Evolutionary conservation across 2,888 invertebrate genomes (phyloP), one percentile per base, ranked within the genome.

Genomic region (Coelinius sp.): DNA sequence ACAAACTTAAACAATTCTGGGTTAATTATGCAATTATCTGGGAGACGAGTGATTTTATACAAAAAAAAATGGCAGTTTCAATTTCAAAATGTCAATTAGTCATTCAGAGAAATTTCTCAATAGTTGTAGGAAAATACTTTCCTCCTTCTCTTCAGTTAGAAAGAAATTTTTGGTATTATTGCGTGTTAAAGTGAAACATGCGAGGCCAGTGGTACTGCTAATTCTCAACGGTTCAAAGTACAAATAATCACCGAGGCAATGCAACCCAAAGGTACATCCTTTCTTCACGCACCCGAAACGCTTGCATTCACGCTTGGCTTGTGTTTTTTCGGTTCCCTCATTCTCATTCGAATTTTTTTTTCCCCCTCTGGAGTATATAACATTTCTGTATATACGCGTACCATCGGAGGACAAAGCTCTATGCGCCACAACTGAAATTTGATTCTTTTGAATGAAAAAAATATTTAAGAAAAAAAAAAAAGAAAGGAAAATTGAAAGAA

Each of bases 201-300:
- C 70, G 70, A 70, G 52, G 59, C 64, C 70, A 64, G 25, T 31
- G 35, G 64, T 64, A 76, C 77, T 75, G 76, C 77, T 77, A 77
- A 76, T 77, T 77, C 76, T 77, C 77, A 77, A 77, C 77, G 77
- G 77, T 76, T 77, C 76, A 75, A 76, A 77, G 77, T 76, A 77
- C 77, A 76, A 77, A 76, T 75, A 77, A 77, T 75, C 75, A 73
- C 76, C 76, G 59, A 56, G 59, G 68, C 65, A 62, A 65, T 66
- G 38, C 63, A 73, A 53, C 49, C 59, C 67, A 35, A 59, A 72
- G 67, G 68, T 70, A 73, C 70, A 77, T 77, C 76, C 72, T 77
- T 76, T 77, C 74, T 71, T 41, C 72, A 75, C 74, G 76, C 77
- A 73, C 76, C 73, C 76, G 73, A 74, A 75, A 69, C 68, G 68